Percentiles rank a stretch among this genome's conserved stretches.
Conservation (phyloP, 2,797 vertebrate genomes). For the Sebastes nivosus region DNA sequence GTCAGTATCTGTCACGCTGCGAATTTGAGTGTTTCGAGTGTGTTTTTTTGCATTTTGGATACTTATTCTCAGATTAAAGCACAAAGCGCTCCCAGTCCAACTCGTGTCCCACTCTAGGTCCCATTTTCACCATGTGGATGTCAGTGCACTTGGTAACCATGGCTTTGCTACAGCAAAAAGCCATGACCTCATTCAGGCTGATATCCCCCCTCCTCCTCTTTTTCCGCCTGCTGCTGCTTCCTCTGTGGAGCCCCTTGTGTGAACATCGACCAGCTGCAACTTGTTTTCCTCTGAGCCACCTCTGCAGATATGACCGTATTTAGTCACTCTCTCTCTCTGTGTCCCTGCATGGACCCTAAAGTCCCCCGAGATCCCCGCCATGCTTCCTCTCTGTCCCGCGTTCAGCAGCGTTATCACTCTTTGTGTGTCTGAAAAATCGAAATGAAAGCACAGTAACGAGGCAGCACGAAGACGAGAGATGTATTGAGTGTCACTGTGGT, state of each 20-base stretch:
- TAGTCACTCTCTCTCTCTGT: constrained; percentile 52
- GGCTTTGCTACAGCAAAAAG: constrained; percentile 51
- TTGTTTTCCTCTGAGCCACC: constrained; percentile 67
- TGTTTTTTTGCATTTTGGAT: neutral
- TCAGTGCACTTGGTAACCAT: constrained; percentile 49
- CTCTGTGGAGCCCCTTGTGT: constrained; percentile 67
- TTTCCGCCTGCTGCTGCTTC: constrained; percentile 64
- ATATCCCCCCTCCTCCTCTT: constrained; percentile 22
- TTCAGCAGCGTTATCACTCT: constrained; percentile 16
- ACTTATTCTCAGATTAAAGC: neutral
- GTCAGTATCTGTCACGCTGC: constrained; percentile 83
- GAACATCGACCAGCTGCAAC: constrained; percentile 72
- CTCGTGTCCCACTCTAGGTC: neutral
- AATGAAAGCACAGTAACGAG: constrained; percentile 5
- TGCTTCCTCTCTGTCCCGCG: constrained; percentile 5
- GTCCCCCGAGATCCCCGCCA: constrained; percentile 20
- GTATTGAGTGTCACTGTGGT: neutral
- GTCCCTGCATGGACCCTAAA: constrained; percentile 18
- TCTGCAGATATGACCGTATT: constrained; percentile 69
- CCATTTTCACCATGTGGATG: constrained; percentile 21
- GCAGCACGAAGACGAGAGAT: neutral
- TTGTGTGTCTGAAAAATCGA: constrained; percentile 22
- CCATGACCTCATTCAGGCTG: constrained; percentile 72
- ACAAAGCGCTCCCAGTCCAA: constrained; percentile 6
- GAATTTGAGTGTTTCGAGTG: neutral